phyloP scores from a whole-genome alignment of 53 echinoderm and acorn worm species.

The Temnopleurus reevesii region DNA sequence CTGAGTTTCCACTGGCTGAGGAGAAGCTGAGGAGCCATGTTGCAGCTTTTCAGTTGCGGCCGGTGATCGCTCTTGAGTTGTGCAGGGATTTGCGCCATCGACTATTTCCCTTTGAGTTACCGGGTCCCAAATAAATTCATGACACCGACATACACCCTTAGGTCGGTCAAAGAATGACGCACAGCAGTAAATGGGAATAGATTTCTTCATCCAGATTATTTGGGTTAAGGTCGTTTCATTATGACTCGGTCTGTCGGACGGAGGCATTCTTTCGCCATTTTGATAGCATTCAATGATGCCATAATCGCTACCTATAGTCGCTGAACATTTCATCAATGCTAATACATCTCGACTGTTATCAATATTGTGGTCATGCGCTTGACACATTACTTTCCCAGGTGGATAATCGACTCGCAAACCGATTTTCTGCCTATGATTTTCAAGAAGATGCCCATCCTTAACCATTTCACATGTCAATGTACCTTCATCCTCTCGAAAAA shows the following conservation, averaged over 20 bases:
- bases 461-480: neutral
- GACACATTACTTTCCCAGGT: neutral
- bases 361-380: neutral
- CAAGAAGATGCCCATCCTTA: neutral
- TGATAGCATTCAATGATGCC: slow-evolving; percentile 13
- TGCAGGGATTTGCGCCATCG: neutral
- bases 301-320: neutral
- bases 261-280: neutral
- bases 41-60: neutral
- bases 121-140: neutral
- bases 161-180: neutral
- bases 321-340: neutral
- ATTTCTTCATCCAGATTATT: neutral
- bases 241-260: neutral
- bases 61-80: neutral
- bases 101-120: neutral
- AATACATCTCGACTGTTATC: neutral
- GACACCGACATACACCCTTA: neutral
- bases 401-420: neutral
- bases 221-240: neutral
- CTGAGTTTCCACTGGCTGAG: too few relatives aligned
- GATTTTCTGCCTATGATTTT: neutral
- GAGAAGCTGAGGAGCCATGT: too few relatives aligned
- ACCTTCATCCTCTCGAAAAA: neutral
- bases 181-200: neutral